Base-by-base conservation (phyloP, 2,113 vertebrate genomes). In the Pygoscelis adeliae region DNA sequence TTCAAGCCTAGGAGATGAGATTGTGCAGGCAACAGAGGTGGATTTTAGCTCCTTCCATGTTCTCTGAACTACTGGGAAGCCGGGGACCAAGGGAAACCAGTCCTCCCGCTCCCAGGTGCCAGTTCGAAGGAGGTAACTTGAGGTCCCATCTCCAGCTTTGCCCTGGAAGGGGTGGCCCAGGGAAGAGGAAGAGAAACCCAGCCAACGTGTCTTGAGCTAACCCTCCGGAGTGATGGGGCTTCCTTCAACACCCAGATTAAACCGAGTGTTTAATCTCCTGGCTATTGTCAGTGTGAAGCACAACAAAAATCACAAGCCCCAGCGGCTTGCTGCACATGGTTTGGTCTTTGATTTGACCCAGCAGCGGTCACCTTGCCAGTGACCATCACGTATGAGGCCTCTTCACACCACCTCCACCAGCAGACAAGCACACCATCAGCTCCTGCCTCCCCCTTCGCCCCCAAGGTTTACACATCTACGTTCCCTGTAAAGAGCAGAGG, bases 401-500 rank as follows among this genome's bases (percentile, higher is more conserved):
- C 70, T n/a, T 49, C 49, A 52, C 29, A 23, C 25, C 55, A 50
- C 16, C 66, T 46, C 52, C 62, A 36, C 12, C 52, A 36, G 23
- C 6, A 67, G 62, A 22, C 25, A 40, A 13, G n/a, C 21, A 10
- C 2, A 22, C 47, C 76, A 38, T 2, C 78, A 58, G 38, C 50
- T 56, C 62, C 74, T 66, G 32, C 47, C 71, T 70, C 4, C 22
- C 30, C 23, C 47, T 40, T 21, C 1, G 1, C 7, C 11, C 7
- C 13, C 55, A 38, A 1, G 2, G 2, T 63, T 83, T 11, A 27
- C 8, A 18, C 9, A 6, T 25, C 46, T 73, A 16, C 1, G 0
- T 10, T 5, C 21, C 42, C 42, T 15, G 11, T 4, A 12, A 73
- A 55, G 23, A 66, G 32, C 34, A 82, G 50, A 73, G 46, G 14